phyloP scores from a whole-genome alignment of 2,888 invertebrate genomes.

The Caenorhabditis afra region DNA sequence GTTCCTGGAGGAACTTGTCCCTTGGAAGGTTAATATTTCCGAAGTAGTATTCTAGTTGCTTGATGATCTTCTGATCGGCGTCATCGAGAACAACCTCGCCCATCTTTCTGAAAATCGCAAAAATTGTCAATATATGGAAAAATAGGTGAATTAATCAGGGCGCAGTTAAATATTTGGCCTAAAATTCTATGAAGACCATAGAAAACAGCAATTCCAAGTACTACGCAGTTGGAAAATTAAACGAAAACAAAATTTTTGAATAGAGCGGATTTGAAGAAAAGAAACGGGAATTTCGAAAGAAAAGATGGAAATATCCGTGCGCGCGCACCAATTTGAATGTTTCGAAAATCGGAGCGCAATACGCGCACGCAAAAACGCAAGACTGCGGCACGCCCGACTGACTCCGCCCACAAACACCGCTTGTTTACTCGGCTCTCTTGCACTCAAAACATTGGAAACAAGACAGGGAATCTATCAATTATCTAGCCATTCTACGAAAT shows the following conservation, averaged over 20 bases:
- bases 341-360: slow-evolving; percentile 30
- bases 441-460: no score
- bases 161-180: no score
- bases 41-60: slow-evolving; percentile 84
- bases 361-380: slow-evolving; percentile 21
- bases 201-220: no score
- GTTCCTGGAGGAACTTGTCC: slow-evolving; percentile 93
- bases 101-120: slow-evolving; percentile 12
- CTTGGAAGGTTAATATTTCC: slow-evolving; percentile 93
- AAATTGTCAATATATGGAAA: no score
- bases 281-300: not conserved
- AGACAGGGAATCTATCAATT: no score
- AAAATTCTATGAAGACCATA: no score
- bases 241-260: no score
- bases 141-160: no score
- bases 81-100: slow-evolving; percentile 40
- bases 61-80: slow-evolving; percentile 45
- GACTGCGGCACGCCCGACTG: slow-evolving; percentile 12
- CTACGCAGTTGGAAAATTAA: no score
- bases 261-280: no score
- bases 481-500: no score
- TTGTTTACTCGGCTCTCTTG: slow-evolving; percentile 15
- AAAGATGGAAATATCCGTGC: not conserved
- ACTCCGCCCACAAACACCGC: slow-evolving; percentile 18
- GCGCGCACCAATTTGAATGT: not conserved